Conservation (phyloP, 2,113 vertebrate genomes). For the Channa maculata region DNA sequence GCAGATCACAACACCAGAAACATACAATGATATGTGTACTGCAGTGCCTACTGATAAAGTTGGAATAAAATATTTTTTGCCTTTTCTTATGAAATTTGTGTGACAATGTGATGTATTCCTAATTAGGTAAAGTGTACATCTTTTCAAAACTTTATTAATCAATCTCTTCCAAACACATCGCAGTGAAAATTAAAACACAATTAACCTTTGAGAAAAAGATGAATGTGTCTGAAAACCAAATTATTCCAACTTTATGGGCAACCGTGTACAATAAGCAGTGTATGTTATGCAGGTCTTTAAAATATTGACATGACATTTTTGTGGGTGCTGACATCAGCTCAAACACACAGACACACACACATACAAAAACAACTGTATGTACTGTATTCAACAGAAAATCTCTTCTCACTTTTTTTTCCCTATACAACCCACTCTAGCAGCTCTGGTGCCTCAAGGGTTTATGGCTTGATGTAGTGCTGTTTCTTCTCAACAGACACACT, state of each 20-base stretch:
- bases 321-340: slow-evolving; percentile 15
- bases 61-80: no score
- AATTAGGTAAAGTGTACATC: no score
- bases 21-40: neutral
- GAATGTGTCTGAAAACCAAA: no score
- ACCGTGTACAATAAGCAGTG: no score
- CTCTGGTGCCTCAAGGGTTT: slow-evolving; percentile 34
- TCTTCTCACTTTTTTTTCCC: neutral
- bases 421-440: neutral
- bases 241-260: no score
- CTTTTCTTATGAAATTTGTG: no score
- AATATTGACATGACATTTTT: slow-evolving; percentile 20
- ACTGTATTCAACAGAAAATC: neutral
- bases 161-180: no score
- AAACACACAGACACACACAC: neutral
- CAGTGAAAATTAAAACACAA: no score
- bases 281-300: neutral
- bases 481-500: slow-evolving; percentile 9
- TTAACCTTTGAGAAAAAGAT: no score
- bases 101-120: no score
- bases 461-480: slow-evolving; percentile 3
- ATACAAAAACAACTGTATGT: neutral
- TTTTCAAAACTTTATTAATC: no score
- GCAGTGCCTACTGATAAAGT: no score
- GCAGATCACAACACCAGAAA: slow-evolving; percentile 10